These are phyloP conservation scores for Alligator mississippiensis DNA, from an alignment of 2,113 vertebrate genomes.

Conservation along the genomic window DNA sequence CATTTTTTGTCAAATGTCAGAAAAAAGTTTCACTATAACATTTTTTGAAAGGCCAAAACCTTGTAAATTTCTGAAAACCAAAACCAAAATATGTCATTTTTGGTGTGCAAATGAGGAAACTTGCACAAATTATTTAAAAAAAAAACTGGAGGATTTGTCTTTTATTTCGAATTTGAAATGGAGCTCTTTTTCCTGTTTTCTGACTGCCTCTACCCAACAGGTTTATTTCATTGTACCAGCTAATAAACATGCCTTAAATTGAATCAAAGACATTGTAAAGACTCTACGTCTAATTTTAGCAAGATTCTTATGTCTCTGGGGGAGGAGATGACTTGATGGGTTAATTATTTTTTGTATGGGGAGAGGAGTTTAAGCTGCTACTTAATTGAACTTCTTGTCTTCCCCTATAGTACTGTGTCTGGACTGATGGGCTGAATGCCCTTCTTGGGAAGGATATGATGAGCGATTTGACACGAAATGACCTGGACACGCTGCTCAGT, in stretches of 20 bases:
- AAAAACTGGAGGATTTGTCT: not conserved
- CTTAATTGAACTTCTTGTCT: not conserved
- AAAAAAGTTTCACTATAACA: not conserved
- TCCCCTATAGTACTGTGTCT: slow-evolving; percentile 91
- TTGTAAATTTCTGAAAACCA: not conserved
- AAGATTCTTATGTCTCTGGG: not conserved
- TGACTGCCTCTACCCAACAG: not conserved
- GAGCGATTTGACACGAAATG: slow-evolving; percentile 94
- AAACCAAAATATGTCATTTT: not conserved
- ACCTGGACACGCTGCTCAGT: slow-evolving; percentile 96
- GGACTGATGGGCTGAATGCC: slow-evolving; percentile 97
- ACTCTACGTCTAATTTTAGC: not conserved
- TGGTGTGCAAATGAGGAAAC: too few relatives aligned
- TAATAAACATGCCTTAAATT: not conserved
- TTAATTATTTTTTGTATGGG: not conserved
- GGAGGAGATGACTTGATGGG: not conserved
- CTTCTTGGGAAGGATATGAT: slow-evolving; percentile 98
- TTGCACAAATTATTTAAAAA: too few relatives aligned
- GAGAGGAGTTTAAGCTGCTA: not conserved
- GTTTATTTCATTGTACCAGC: fast-evolving
- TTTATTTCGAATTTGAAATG: not conserved
- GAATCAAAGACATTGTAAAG: not conserved
- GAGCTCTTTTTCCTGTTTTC: not conserved
- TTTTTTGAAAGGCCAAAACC: too few relatives aligned
- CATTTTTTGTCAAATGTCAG: not conserved